Evolutionary conservation across 2,113 vertebrate genomes (phyloP).

Genomic region (Peromyscus maniculatus): DNA sequence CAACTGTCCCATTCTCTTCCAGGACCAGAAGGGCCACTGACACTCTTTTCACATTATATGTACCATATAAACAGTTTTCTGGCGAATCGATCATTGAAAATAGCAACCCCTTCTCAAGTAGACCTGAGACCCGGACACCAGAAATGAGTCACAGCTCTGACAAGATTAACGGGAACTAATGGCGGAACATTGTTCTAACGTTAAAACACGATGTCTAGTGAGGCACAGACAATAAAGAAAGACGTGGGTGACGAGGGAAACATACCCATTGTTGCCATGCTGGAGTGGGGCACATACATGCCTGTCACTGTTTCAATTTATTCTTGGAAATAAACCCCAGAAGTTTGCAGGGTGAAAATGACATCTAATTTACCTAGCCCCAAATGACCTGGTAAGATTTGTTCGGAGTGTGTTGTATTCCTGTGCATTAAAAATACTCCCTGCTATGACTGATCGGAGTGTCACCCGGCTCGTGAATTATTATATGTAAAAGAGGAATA

Average conservation of each 20-base stretch:
- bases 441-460: not conserved
- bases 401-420: not conserved
- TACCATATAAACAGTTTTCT: not conserved
- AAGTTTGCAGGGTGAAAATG: not conserved
- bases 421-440: not conserved
- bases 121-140: not conserved
- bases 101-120: not conserved
- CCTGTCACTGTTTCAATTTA: not conserved
- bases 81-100: not conserved
- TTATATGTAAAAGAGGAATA: not conserved
- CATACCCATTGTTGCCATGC: rapidly evolving
- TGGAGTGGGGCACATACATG: not conserved
- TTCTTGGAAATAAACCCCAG: not conserved
- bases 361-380: conserved; percentile 6
- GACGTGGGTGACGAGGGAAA: not conserved
- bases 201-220: too few relatives aligned
- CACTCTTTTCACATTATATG: not conserved
- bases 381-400: not conserved
- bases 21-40: conserved; percentile 21
- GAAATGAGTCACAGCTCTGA: not conserved
- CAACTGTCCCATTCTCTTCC: conserved; percentile 51
- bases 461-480: not conserved
- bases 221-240: not conserved
- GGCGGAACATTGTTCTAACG: conserved; percentile 3
- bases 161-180: not conserved